Conservation (phyloP, 2,888 invertebrate genomes). For the Crematogaster levior region DNA sequence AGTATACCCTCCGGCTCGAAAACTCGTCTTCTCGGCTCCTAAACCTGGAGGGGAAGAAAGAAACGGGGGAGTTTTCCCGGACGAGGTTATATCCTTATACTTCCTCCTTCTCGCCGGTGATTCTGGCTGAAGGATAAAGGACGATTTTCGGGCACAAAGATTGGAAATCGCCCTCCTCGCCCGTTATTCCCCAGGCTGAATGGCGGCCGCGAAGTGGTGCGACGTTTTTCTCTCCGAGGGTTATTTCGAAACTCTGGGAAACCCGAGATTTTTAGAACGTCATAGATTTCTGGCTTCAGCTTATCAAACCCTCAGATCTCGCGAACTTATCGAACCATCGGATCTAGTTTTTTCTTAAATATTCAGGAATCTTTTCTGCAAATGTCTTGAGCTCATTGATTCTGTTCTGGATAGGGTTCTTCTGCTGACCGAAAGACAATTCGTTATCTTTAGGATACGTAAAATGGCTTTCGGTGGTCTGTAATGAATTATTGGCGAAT, state of each 20-base stretch:
- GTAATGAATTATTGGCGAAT: constrained; percentile 71
- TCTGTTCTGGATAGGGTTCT: background rate
- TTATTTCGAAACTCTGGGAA: constrained; percentile 25
- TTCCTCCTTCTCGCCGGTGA: constrained; percentile 48
- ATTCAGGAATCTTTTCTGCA: background rate
- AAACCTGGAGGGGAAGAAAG: constrained; percentile 14
- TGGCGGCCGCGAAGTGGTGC: constrained; percentile 26
- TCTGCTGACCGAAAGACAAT: background rate
- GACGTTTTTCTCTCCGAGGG: constrained; percentile 5
- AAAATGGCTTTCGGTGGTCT: constrained; percentile 60
- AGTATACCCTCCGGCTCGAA: constrained; percentile 44
- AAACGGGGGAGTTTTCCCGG: constrained; percentile 56
- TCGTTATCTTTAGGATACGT: background rate
- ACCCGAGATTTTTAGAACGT: constrained; percentile 44
- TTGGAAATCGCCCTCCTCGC: constrained; percentile 65
- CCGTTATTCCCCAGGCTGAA: constrained; percentile 68
- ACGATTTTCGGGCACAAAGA: constrained; percentile 72
- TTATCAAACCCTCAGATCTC: constrained; percentile 12
- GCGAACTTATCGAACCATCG: background rate
- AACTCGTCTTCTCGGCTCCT: constrained; percentile 23
- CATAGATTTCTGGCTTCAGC: constrained; percentile 11
- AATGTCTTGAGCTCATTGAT: constrained; percentile 10
- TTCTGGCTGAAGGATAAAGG: constrained; percentile 64
- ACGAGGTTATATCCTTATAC: constrained; percentile 53
- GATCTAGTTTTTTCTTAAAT: constrained; percentile 2